phyloP scores from a whole-genome alignment of 2,888 invertebrate genomes.

The Nesidiocoris tenuis region DNA sequence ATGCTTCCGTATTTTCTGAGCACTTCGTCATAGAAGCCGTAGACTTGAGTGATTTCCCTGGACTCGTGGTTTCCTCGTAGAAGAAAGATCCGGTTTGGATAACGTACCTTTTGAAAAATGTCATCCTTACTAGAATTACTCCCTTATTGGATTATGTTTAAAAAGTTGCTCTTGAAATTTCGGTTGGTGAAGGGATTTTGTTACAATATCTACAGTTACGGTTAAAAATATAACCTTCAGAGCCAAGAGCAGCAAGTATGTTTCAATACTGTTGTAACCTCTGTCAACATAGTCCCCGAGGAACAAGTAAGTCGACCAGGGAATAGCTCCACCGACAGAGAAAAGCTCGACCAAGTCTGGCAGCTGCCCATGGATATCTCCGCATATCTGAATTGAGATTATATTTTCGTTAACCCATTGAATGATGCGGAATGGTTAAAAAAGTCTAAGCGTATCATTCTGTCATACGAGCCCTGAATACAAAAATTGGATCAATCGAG shows the following conservation, averaged over 20 bases:
- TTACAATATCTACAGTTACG: too few relatives aligned
- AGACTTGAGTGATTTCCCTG: constrained; percentile 98
- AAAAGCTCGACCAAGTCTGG: constrained; percentile 96
- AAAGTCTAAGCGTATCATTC: too few relatives aligned
- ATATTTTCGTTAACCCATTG: too few relatives aligned
- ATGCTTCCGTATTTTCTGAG: constrained; percentile 97
- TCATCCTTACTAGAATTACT: too few relatives aligned
- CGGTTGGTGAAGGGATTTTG: too few relatives aligned
- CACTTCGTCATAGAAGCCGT: constrained; percentile 99
- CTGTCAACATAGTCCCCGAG: constrained; percentile 99
- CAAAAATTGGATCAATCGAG: too few relatives aligned
- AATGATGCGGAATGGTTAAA: too few relatives aligned
- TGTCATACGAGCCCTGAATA: too few relatives aligned
- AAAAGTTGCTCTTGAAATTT: too few relatives aligned
- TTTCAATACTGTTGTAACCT: constrained; percentile 98
- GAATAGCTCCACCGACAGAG: constrained; percentile 98
- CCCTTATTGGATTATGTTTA: not conserved
- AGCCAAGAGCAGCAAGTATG: constrained; percentile 91
- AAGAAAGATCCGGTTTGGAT: constrained; percentile 96
- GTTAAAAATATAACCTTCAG: too few relatives aligned
- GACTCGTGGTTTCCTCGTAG: constrained; percentile 99
- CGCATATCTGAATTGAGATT: constrained; percentile 87
- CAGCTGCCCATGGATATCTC: constrained; percentile 99
- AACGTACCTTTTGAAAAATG: constrained; percentile 87
- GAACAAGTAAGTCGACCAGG: constrained; percentile 97